Percentiles rank a stretch among this genome's conserved stretches.
These are phyloP conservation scores for Grammomys surdaster DNA, from an alignment of 2,113 vertebrate genomes.

Conservation along the genomic window DNA sequence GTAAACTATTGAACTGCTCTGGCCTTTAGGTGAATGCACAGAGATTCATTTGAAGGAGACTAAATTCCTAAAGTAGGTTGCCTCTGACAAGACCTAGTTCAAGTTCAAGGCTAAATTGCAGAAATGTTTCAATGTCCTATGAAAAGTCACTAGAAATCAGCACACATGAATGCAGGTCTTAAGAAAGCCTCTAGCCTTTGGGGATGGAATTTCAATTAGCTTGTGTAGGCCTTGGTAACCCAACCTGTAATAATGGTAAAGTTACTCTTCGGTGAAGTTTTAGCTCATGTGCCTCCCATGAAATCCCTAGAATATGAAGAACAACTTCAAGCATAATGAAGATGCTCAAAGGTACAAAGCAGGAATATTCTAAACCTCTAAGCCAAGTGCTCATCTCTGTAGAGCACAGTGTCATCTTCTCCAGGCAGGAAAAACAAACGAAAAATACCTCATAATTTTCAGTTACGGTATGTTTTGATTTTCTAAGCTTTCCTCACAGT, in stretches of 20 bases:
- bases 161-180: background rate
- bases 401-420: background rate
- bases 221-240: background rate
- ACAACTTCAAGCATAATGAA: background rate
- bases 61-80: background rate
- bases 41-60: background rate
- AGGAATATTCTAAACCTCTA: background rate
- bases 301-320: background rate
- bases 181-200: background rate
- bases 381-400: background rate
- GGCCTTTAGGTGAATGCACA: background rate
- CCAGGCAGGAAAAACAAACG: background rate
- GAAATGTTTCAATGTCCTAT: background rate
- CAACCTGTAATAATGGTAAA: background rate
- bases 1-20: background rate
- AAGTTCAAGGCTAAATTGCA: background rate
- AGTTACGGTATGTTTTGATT: background rate
- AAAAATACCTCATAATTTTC: background rate
- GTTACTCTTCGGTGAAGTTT: background rate
- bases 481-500: constrained; percentile 1
- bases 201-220: background rate
- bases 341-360: background rate
- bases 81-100: background rate
- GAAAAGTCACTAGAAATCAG: background rate
- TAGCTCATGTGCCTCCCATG: background rate